A percentile compares a stretch with the other conserved stretches of the same genome.
These are phyloP conservation scores for Ephestia elutella DNA, from an alignment of 1,140 invertebrate species.

Conservation along the genomic window DNA sequence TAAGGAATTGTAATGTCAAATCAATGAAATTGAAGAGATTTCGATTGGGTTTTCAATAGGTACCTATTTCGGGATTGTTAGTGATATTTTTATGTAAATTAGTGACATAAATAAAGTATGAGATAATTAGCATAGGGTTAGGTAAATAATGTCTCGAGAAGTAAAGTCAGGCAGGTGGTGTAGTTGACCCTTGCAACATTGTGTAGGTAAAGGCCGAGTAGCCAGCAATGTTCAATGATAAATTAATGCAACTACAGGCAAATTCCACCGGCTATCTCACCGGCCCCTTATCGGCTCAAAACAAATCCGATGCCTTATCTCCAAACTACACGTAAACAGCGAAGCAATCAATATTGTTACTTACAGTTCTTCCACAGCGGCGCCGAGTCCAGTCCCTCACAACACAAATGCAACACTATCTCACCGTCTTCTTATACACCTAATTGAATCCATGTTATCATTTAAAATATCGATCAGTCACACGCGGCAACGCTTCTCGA, in stretches of 20 bases:
- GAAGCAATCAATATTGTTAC: constrained; percentile 58
- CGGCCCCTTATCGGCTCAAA: constrained; percentile 48
- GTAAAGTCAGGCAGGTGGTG: no score
- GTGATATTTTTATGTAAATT: no score
- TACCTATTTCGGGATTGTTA: no score
- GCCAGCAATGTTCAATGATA: neutral
- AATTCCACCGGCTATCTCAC: constrained; percentile 14
- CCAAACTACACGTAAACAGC: constrained; percentile 38
- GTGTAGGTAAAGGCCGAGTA: no score
- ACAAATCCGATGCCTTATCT: constrained; percentile 61
- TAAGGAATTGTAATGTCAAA: no score
- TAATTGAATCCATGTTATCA: constrained; percentile 73
- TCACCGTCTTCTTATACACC: constrained; percentile 60
- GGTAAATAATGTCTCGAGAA: no score
- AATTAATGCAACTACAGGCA: neutral
- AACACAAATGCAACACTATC: constrained; percentile 37
- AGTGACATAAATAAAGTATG: no score
- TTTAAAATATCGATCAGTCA: constrained; percentile 73
- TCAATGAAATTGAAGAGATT: no score
- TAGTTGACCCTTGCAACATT: no score
- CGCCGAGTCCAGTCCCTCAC: constrained; percentile 27
- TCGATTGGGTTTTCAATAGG: no score
- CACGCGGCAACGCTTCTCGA: constrained; percentile 57
- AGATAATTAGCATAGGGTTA: no score
- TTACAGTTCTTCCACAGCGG: constrained; percentile 41